A percentile compares a stretch with the other conserved stretches of the same genome.
phyloP scores from a whole-genome alignment of 2,797 vertebrate species.

The Aldrovandia affinis region DNA sequence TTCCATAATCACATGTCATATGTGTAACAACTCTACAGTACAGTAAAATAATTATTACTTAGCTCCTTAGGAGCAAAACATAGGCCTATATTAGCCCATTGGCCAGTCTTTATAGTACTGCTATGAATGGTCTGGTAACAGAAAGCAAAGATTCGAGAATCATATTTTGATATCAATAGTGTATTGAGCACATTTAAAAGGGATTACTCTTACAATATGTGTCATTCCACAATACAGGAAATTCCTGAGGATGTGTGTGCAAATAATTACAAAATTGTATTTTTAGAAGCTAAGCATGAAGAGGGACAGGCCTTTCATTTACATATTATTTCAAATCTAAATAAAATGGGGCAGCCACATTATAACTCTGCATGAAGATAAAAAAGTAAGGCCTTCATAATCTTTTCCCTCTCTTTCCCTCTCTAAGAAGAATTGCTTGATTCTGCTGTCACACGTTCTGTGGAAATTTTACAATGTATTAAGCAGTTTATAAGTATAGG shows the following conservation, averaged over 20 bases:
- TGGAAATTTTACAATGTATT: conserved; percentile 50
- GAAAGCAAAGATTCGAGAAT: conserved; percentile 49
- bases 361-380: conserved; percentile 40
- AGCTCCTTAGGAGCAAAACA: conserved; percentile 51
- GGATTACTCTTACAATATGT: conserved; percentile 64
- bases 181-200: conserved; percentile 44
- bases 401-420: conserved; percentile 40
- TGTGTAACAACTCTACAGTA: conserved; percentile 56
- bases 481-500: conserved; percentile 56
- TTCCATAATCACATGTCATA: conserved; percentile 17
- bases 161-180: conserved; percentile 39
- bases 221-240: conserved; percentile 52
- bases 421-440: conserved; percentile 47
- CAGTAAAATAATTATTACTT: conserved; percentile 54
- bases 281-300: conserved; percentile 54
- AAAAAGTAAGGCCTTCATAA: conserved; percentile 25
- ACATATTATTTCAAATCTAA: conserved; percentile 41
- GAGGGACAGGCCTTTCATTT: conserved; percentile 52
- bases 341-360: conserved; percentile 42
- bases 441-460: conserved; percentile 51
- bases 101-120: conserved; percentile 27
- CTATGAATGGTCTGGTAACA: conserved; percentile 17
- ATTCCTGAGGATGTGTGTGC: conserved; percentile 37
- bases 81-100: conserved; percentile 49
- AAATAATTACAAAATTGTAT: conserved; percentile 59